These are phyloP conservation scores for Buphagus erythrorhynchus DNA, from an alignment of 2,797 vertebrate genomes.

Conservation along the genomic window DNA sequence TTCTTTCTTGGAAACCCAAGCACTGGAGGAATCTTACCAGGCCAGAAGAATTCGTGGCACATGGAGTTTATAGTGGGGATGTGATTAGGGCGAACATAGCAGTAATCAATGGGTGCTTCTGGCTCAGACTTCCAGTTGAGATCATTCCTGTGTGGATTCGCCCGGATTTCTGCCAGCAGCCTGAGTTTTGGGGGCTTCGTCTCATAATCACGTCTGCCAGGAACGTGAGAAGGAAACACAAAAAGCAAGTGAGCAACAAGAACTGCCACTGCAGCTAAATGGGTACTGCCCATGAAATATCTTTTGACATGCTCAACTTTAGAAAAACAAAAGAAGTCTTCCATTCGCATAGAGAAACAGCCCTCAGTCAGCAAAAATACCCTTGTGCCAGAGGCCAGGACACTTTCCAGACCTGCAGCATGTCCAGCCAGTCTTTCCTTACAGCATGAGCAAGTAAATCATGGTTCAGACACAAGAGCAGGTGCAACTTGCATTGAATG, in stretches of 20 bases:
- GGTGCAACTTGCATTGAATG: background rate
- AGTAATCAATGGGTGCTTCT: conserved; percentile 91
- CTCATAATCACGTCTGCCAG: conserved; percentile 90
- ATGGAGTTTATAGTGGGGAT: conserved; percentile 96
- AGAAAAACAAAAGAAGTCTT: background rate
- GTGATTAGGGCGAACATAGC: conserved; percentile 94
- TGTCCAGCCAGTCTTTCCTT: background rate
- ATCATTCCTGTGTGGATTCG: conserved; percentile 80
- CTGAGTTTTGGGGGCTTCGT: conserved; percentile 88
- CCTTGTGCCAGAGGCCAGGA: background rate
- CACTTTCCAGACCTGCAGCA: background rate
- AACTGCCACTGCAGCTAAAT: background rate
- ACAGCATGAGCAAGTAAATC: background rate
- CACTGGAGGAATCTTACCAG: conserved; percentile 80
- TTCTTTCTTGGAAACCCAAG: conserved; percentile 12
- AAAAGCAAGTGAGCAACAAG: conserved; percentile 6
- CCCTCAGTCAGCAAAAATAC: background rate
- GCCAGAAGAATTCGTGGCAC: conserved; percentile 98
- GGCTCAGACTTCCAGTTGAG: conserved; percentile 84
- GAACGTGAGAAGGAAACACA: conserved; percentile 34
- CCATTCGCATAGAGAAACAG: background rate
- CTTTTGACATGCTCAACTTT: background rate
- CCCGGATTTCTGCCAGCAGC: conserved; percentile 88
- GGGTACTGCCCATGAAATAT: background rate
- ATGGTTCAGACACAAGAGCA: background rate